Evolutionary conservation across 2,113 vertebrate species (phyloP).

Genomic region (Xerus inauris): DNA sequence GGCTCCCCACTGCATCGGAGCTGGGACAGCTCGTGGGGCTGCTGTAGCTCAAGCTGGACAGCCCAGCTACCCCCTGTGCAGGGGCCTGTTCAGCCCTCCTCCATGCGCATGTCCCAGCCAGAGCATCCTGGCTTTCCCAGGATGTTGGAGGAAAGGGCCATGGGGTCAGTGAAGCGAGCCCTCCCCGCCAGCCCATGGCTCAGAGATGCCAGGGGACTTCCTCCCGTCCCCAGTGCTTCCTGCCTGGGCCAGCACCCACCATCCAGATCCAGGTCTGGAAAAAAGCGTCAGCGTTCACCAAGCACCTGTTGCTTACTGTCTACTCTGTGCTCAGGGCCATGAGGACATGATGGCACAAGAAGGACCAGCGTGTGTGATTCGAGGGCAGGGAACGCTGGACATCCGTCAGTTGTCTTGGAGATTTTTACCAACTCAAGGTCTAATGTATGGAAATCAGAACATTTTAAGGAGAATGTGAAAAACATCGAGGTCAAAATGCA

Average conservation of each 20-base stretch:
- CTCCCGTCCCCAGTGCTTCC: background rate
- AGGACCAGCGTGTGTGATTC: rapidly evolving
- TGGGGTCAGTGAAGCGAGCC: background rate
- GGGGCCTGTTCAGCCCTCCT: background rate
- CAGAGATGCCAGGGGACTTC: background rate
- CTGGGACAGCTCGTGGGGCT: background rate
- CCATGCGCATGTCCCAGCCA: rapidly evolving
- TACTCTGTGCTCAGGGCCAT: rapidly evolving
- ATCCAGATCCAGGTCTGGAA: background rate
- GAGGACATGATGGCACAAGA: background rate
- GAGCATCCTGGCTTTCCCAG: rapidly evolving
- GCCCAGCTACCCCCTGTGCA: rapidly evolving
- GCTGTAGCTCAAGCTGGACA: background rate
- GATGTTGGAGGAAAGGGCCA: background rate
- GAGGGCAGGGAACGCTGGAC: no score
- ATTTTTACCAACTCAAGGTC: background rate
- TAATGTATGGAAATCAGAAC: background rate
- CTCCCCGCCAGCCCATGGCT: rapidly evolving
- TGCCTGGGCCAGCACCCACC: background rate
- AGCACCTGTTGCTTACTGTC: background rate
- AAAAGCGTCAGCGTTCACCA: background rate
- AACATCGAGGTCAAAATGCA: background rate
- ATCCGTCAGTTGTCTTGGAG: background rate
- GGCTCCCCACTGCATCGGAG: background rate
- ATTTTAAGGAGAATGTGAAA: background rate